These are phyloP conservation scores for Plestiodon gilberti DNA, from an alignment of 2,113 vertebrate genomes.

Conservation along the genomic window DNA sequence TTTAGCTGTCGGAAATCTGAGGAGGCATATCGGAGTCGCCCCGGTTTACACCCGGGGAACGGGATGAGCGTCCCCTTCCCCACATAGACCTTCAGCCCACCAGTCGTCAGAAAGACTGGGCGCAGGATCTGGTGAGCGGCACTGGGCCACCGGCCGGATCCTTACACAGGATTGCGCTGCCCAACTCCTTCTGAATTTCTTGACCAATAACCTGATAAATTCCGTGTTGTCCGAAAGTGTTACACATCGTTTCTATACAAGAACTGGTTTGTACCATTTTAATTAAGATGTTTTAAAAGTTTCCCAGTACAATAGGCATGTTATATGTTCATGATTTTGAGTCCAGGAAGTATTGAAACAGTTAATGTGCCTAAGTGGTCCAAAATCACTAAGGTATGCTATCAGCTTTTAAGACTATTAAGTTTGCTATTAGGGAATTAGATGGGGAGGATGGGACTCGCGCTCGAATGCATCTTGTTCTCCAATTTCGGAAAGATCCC, in stretches of 20 bases:
- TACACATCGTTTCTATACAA: neutral
- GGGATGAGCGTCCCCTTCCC: too few species aligned
- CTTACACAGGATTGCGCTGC: too few species aligned
- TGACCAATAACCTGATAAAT: neutral
- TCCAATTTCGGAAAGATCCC: conserved; percentile 50
- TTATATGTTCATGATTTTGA: conserved; percentile 32
- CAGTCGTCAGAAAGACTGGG: too few species aligned
- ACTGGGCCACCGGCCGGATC: too few species aligned
- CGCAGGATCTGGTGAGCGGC: too few species aligned
- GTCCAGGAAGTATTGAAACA: conserved; percentile 45
- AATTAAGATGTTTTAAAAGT: neutral
- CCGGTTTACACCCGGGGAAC: too few species aligned
- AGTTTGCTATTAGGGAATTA: conserved; percentile 1
- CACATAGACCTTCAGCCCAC: too few species aligned
- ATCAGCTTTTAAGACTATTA: conserved; percentile 46
- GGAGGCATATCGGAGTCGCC: too few species aligned
- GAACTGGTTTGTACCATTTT: neutral
- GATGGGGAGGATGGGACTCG: conserved; percentile 54
- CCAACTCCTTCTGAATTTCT: neutral
- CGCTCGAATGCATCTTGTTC: conserved; percentile 51
- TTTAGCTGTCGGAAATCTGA: too few species aligned
- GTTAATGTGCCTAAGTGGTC: conserved; percentile 33
- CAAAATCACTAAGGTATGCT: conserved; percentile 24
- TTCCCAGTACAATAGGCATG: conserved; percentile 12
- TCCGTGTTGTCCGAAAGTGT: neutral